Conservation (phyloP, 2,888 invertebrate genomes). For the Horisme vitalbata region DNA sequence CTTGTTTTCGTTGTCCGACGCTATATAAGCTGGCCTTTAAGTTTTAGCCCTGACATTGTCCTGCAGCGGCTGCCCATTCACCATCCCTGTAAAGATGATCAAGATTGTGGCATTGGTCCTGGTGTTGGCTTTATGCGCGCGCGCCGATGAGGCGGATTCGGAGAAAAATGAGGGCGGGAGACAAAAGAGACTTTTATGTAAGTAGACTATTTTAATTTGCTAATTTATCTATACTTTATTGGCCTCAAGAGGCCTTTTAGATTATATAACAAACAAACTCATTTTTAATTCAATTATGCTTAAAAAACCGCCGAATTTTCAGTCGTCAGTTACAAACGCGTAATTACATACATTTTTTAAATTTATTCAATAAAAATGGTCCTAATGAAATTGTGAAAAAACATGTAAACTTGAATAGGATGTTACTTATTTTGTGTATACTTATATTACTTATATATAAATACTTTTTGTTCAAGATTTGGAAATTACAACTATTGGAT, state of each 20-base stretch:
- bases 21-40: slow-evolving; percentile 75
- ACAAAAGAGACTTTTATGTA: slow-evolving; percentile 62
- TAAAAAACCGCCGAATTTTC: too few relatives aligned
- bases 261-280: too few relatives aligned
- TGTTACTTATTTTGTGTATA: too few relatives aligned
- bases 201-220: slow-evolving; percentile 39
- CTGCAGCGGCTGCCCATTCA: slow-evolving; percentile 47
- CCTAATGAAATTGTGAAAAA: too few relatives aligned
- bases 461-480: too few relatives aligned
- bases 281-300: too few relatives aligned
- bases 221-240: background rate
- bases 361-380: too few relatives aligned
- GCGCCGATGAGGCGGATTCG: slow-evolving; percentile 24
- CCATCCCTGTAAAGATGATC: slow-evolving; percentile 52
- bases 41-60: slow-evolving; percentile 78
- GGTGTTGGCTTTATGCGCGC: slow-evolving; percentile 38
- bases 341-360: too few relatives aligned
- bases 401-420: too few relatives aligned
- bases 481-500: too few relatives aligned
- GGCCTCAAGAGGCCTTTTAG: background rate
- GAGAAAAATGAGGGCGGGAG: slow-evolving; percentile 35
- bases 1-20: slow-evolving; percentile 62
- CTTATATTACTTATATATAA: too few relatives aligned
- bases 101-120: slow-evolving; percentile 47
- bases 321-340: too few relatives aligned